A percentile compares a stretch with the other conserved stretches of the same genome.
These are phyloP conservation scores for Acronicta aceris DNA, from an alignment of 2,888 invertebrate genomes.

Conservation along the genomic window DNA sequence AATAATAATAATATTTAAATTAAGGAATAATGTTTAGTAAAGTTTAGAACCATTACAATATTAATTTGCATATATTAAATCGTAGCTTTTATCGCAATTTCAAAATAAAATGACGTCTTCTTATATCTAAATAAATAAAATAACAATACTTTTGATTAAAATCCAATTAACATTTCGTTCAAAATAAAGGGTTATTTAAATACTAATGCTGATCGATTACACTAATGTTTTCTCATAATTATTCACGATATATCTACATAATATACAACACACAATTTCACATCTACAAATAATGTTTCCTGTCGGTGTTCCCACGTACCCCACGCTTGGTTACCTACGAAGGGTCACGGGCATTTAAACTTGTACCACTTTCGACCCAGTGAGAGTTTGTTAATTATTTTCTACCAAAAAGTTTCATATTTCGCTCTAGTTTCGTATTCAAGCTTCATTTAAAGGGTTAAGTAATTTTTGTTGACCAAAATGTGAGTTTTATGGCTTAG, in stretches of 20 bases:
- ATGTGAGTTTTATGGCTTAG: slow-evolving; percentile 21
- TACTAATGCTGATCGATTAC: slow-evolving; percentile 12
- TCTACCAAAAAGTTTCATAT: slow-evolving; percentile 54
- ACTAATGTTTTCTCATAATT: slow-evolving; percentile 33
- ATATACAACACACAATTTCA: slow-evolving; percentile 17
- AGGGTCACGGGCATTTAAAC: slow-evolving; percentile 56
- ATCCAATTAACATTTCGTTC: slow-evolving; percentile 5
- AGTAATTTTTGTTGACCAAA: slow-evolving; percentile 35
- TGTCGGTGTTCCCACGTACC: slow-evolving; percentile 48
- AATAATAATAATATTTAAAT: too few species aligned
- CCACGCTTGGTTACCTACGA: slow-evolving; percentile 38
- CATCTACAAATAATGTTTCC: slow-evolving; percentile 24
- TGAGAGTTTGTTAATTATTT: slow-evolving; percentile 56
- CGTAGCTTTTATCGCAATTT: too few species aligned
- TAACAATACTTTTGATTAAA: neutral
- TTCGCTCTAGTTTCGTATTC: slow-evolving; percentile 44
- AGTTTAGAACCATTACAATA: too few species aligned
- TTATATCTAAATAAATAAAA: too few species aligned
- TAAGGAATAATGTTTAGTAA: too few species aligned
- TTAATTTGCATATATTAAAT: too few species aligned
- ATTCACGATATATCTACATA: slow-evolving; percentile 32
- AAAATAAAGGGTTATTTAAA: slow-evolving; percentile 2
- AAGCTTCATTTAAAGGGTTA: slow-evolving; percentile 54
- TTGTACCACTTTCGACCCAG: slow-evolving; percentile 42
- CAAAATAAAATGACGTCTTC: too few species aligned